These are phyloP conservation scores for Sceliomorpha sp. DNA, from an alignment of 2,888 invertebrate species.

Conservation along the genomic window DNA sequence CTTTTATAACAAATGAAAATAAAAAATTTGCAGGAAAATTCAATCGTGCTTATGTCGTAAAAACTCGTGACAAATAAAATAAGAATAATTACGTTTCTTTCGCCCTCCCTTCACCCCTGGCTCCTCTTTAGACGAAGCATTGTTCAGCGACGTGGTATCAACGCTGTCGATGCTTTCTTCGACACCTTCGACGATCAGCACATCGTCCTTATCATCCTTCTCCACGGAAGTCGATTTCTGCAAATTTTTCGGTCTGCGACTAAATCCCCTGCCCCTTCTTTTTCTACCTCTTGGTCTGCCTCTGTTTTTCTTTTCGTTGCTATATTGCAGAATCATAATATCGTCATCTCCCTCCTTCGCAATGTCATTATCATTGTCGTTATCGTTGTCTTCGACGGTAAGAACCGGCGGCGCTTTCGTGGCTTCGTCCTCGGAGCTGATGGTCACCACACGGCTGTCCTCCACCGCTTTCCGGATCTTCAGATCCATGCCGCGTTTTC, in stretches of 20 bases:
- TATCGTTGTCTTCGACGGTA: constrained; percentile 35
- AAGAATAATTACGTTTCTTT: constrained; percentile 27
- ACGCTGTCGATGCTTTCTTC: constrained; percentile 2
- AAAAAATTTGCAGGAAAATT: too few relatives aligned
- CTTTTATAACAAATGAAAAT: too few relatives aligned
- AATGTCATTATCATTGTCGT: too few relatives aligned
- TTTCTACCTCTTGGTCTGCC: constrained; percentile 57
- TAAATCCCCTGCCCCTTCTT: constrained; percentile 50
- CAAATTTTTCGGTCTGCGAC: constrained; percentile 40
- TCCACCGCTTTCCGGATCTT: constrained; percentile 74
- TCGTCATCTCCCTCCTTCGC: constrained; percentile 44
- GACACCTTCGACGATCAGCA: constrained; percentile 17
- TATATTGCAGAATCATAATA: constrained; percentile 33
- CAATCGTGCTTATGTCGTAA: too few relatives aligned
- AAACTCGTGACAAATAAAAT: too few relatives aligned
- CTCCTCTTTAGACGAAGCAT: constrained; percentile 7
- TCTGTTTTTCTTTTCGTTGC: constrained; percentile 39
- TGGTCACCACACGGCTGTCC: constrained; percentile 69
- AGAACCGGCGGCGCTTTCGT: constrained; percentile 12
- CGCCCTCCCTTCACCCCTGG: constrained; percentile 18
- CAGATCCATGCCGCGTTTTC: constrained; percentile 68
- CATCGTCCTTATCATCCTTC: constrained; percentile 28
- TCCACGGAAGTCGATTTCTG: too few relatives aligned
- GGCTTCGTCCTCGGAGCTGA: constrained; percentile 74
- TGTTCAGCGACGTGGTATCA: constrained; percentile 7